A percentile compares a stretch with the other conserved stretches of the same genome.
Evolutionary conservation across 2,113 vertebrate species (phyloP).

Genomic region (Gopherus flavomarginatus): DNA sequence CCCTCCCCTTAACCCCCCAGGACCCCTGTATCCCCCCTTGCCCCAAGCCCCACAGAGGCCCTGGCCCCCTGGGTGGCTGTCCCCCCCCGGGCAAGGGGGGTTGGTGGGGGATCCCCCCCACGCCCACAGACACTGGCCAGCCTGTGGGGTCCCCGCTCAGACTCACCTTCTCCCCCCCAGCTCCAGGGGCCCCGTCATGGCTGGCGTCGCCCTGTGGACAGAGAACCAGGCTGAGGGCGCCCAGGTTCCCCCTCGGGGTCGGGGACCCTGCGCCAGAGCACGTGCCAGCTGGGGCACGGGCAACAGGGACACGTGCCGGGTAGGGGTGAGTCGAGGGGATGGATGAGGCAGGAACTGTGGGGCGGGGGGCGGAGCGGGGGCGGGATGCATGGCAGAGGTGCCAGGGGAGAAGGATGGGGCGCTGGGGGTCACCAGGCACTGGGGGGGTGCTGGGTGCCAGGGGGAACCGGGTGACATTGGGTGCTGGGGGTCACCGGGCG

Average conservation of each 20-base stretch:
- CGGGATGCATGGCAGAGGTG: too few relatives aligned
- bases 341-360: too few relatives aligned
- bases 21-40: neutral
- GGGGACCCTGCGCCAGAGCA: neutral
- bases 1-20: neutral
- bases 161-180: slow-evolving; percentile 86
- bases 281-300: neutral
- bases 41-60: neutral
- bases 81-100: too few relatives aligned
- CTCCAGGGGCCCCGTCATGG: slow-evolving; percentile 86
- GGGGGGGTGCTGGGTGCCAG: too few relatives aligned
- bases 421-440: too few relatives aligned
- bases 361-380: rapidly evolving
- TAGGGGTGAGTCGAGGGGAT: rapidly evolving
- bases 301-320: neutral
- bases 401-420: neutral
- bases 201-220: slow-evolving; percentile 86
- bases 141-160: rapidly evolving
- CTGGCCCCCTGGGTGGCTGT: too few relatives aligned
- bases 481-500: neutral
- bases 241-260: too few relatives aligned
- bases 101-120: too few relatives aligned
- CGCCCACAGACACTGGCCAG: neutral
- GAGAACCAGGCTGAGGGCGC: neutral
- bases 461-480: too few relatives aligned